Evolutionary conservation across 2,888 invertebrate genomes (phyloP).

Genomic region (Chrysolina americana): DNA sequence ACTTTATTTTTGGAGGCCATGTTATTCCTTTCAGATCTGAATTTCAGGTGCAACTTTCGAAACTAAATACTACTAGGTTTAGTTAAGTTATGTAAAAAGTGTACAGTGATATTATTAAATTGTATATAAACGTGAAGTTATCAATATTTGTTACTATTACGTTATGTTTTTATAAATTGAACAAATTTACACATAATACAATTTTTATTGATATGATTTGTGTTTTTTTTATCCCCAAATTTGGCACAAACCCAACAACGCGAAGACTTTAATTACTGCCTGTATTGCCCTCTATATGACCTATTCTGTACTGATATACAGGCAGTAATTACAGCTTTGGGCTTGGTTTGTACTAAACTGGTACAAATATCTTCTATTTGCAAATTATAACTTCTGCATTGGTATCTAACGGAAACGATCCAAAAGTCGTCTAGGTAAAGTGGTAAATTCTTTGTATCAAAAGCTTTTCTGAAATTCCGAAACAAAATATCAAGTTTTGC

Average conservation of each 20-base stretch:
- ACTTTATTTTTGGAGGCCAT: slow-evolving; percentile 43
- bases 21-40: slow-evolving; percentile 34
- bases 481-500: too few relatives aligned
- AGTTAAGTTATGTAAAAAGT: slow-evolving; percentile 53
- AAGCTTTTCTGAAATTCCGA: too few relatives aligned
- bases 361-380: too few relatives aligned
- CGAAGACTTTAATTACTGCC: too few relatives aligned
- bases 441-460: too few relatives aligned
- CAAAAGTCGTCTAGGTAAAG: too few relatives aligned
- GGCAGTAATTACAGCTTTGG: too few relatives aligned
- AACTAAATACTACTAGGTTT: slow-evolving; percentile 13
- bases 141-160: slow-evolving; percentile 68
- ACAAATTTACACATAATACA: slow-evolving; percentile 66
- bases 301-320: too few relatives aligned
- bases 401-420: too few relatives aligned
- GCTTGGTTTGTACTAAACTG: too few relatives aligned
- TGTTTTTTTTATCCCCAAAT: slow-evolving; percentile 34
- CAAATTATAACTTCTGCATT: too few relatives aligned
- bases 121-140: slow-evolving; percentile 63
- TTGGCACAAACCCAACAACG: background rate
- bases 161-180: slow-evolving; percentile 69
- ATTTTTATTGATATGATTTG: slow-evolving; percentile 55
- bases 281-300: too few relatives aligned
- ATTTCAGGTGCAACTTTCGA: slow-evolving; percentile 20
- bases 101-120: slow-evolving; percentile 60